Evolutionary conservation across 2,888 invertebrate species (phyloP).

Genomic region (Nemotelus pantherinus): DNA sequence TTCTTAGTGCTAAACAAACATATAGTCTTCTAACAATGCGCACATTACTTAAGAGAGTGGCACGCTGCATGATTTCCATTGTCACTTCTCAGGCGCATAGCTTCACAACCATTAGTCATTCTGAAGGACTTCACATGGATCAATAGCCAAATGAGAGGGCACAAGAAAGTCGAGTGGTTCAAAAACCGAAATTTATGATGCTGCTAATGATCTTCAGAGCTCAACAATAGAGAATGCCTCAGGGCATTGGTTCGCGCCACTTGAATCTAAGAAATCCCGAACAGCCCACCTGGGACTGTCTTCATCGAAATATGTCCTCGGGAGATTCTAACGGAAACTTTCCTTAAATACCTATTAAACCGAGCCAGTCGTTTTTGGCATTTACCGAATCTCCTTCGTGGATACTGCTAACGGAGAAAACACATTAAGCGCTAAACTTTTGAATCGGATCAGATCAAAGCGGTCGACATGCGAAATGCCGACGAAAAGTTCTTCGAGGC

Average conservation of each 20-base stretch:
- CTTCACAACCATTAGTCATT: conserved; percentile 30
- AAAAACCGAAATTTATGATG: conserved; percentile 40
- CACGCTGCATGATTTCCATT: conserved; percentile 7
- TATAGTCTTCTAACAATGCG: too few relatives aligned
- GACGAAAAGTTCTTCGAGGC: conserved; percentile 31
- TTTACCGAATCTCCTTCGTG: background rate
- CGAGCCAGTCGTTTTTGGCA: background rate
- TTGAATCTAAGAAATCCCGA: conserved; percentile 21
- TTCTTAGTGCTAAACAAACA: too few relatives aligned
- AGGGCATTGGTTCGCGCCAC: conserved; percentile 24
- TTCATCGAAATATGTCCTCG: background rate
- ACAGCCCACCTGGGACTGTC: conserved; percentile 15
- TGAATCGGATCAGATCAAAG: conserved; percentile 38
- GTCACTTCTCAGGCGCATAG: conserved; percentile 18
- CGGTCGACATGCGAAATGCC: background rate
- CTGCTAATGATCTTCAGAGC: conserved; percentile 27
- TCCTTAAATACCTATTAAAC: conserved; percentile 2
- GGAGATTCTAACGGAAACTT: conserved; percentile 7
- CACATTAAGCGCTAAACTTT: conserved; percentile 6
- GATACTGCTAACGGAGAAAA: background rate
- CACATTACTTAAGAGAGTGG: too few relatives aligned
- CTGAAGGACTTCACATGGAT: conserved; percentile 21
- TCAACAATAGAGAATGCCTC: conserved; percentile 10
- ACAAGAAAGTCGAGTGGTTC: conserved; percentile 35
- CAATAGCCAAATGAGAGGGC: conserved; percentile 31